Conservation (phyloP, 1,140 invertebrate species). For the Ips typographus region DNA sequence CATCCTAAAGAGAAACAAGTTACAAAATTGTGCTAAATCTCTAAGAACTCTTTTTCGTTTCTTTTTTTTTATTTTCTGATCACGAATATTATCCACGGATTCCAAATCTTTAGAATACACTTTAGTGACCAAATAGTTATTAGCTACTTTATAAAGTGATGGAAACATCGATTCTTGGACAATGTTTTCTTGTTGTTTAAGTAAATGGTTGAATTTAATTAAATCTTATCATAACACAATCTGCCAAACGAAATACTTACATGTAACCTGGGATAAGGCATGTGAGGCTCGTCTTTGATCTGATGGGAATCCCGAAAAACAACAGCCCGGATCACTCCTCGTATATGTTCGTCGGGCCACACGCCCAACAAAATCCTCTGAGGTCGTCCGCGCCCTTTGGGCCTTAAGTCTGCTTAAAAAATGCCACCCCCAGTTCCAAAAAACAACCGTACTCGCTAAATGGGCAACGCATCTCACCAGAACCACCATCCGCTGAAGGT, state of each 20-base stretch:
- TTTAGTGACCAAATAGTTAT: too few relatives aligned
- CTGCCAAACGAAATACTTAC: constrained; percentile 48
- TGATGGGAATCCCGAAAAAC: constrained; percentile 83
- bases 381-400: constrained; percentile 84
- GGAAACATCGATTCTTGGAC: too few relatives aligned
- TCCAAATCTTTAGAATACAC: too few relatives aligned
- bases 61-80: too few relatives aligned
- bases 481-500: constrained; percentile 81
- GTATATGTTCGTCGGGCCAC: constrained; percentile 90
- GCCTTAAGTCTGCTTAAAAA: constrained; percentile 70
- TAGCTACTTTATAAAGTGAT: too few relatives aligned
- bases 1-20: constrained; percentile 41
- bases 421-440: neutral
- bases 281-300: constrained; percentile 72
- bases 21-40: too few relatives aligned
- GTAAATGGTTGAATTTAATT: neutral
- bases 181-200: too few relatives aligned
- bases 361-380: constrained; percentile 86
- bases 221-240: neutral
- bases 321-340: constrained; percentile 85
- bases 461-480: constrained; percentile 62
- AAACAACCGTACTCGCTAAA: neutral
- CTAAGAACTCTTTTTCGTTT: too few relatives aligned
- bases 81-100: too few relatives aligned
- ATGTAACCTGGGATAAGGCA: constrained; percentile 55